Conservation (phyloP, 2,888 invertebrate genomes). For the Eristalis arbustorum region DNA sequence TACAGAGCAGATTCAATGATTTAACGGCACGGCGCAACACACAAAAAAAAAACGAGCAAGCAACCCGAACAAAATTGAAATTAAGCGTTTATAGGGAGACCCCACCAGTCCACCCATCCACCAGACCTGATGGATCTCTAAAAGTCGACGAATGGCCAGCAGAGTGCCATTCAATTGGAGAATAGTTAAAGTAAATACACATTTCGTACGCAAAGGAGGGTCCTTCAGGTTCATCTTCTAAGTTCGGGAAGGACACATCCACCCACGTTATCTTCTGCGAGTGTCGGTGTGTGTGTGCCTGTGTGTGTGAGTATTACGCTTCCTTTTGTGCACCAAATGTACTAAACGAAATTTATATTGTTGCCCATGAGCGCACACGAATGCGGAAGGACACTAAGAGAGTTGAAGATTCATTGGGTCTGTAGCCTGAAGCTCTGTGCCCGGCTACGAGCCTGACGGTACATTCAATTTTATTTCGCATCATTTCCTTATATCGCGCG, state of each 20-base stretch:
- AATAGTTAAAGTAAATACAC: slow-evolving; percentile 10
- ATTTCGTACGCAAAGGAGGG: slow-evolving; percentile 18
- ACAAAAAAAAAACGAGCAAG: background rate
- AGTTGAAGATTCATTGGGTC: slow-evolving; percentile 29
- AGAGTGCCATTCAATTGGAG: background rate
- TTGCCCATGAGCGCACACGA: slow-evolving; percentile 57
- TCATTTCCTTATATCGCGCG: slow-evolving; percentile 60
- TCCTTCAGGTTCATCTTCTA: background rate
- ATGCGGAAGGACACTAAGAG: slow-evolving; percentile 50
- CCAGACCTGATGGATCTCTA: background rate
- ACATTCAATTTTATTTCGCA: slow-evolving; percentile 67
- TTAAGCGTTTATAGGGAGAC: slow-evolving; percentile 10
- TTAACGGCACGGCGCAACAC: slow-evolving; percentile 5
- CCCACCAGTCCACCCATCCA: too few relatives aligned
- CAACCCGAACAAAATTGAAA: slow-evolving; percentile 17
- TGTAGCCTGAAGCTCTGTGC: slow-evolving; percentile 13
- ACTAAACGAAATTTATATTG: slow-evolving; percentile 65
- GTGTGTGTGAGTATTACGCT: background rate
- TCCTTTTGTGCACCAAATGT: slow-evolving; percentile 57
- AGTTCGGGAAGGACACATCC: background rate
- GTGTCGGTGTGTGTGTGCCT: background rate
- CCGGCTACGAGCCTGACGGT: slow-evolving; percentile 40
- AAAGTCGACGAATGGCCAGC: background rate
- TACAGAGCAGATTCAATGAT: slow-evolving; percentile 20
- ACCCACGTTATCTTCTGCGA: background rate